Base-by-base conservation (phyloP, 2,888 invertebrate species). In the Parnassius orleans region DNA sequence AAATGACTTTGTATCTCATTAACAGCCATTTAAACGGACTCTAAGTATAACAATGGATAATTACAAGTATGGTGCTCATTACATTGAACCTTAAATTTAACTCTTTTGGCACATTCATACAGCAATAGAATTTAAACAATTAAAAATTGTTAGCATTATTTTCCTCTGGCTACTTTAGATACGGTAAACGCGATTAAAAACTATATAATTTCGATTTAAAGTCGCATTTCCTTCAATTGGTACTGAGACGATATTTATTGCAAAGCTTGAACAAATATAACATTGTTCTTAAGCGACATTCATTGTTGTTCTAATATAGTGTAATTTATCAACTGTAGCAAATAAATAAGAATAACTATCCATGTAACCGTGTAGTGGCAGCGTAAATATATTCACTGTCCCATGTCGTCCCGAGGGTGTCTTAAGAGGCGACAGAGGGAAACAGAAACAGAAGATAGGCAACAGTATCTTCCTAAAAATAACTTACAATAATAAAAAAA, bases 21-120 rank as follows among this genome's bases (percentile, higher is more conserved):
- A 58, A 43, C 44, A 52, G 46, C 52, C 12, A 24, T 52, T 57
- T 43, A 44, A 58, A 33, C 43, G 46, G 41, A 10, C 46, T n/a
- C 24, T 42, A 11, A 48, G 43, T 43, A 42, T 19, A 57, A 57
- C 57, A 46, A 52, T 58, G 44, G 58, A 33, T 24, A 42, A 51
- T 44, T 52, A 52, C 3, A 3, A 24, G 3, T 33, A 58, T n/a
- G 10, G 43, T 12, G 52, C 33, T 58, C 42, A 44, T 58, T 57
- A 41, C 15, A 11, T 14, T 52, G 56, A 48, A n/a, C 33, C 3
- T 53, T 3, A 44, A 50, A 50, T 41, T 41, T 33, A 7, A 15
- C 19, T 11, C 9, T 15, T 19, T n/a, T 1, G 7, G 10, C 0
- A 43, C 12, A 7, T 3, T 19, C 14, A 57, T 2, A 19, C 51